A percentile compares a stretch with the other conserved stretches of the same genome.
These are phyloP conservation scores for Microplitis deprimator DNA, from an alignment of 2,888 invertebrate species.

Conservation along the genomic window DNA sequence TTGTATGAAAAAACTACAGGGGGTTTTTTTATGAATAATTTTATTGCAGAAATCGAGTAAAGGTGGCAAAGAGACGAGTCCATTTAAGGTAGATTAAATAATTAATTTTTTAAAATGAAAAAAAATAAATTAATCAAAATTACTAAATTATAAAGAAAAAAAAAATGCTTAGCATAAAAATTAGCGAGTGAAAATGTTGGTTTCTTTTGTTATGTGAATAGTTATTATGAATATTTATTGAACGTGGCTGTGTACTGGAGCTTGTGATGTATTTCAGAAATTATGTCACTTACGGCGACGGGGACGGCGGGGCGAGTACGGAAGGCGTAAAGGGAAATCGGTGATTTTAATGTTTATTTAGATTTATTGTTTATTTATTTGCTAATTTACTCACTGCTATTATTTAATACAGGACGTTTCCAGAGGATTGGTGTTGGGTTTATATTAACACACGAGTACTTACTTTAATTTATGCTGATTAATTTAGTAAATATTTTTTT, in stretches of 20 bases:
- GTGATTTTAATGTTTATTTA: conserved; percentile 60
- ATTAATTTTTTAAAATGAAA: conserved; percentile 13
- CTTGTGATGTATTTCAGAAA: conserved; percentile 64
- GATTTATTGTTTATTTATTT: conserved; percentile 43
- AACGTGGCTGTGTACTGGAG: not conserved
- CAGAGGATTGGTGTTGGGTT: not conserved
- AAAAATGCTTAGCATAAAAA: not conserved
- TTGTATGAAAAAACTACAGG: not conserved
- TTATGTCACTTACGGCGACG: conserved; percentile 62
- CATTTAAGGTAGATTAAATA: conserved; percentile 77
- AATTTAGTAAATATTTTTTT: not conserved
- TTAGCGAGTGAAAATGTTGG: not conserved
- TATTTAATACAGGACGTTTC: not conserved
- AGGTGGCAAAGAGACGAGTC: conserved; percentile 80
- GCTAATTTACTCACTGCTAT: conserved; percentile 6
- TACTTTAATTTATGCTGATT: not conserved
- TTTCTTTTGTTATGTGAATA: not conserved
- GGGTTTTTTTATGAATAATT: conserved; percentile 48
- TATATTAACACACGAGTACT: not conserved
- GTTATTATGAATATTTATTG: not conserved
- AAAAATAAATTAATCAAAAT: not conserved
- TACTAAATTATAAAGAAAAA: not conserved
- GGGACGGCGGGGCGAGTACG: conserved; percentile 58
- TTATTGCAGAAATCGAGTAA: conserved; percentile 85
- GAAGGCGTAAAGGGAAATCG: conserved; percentile 64